Base-by-base conservation (phyloP, 1,140 invertebrate genomes). In the Neuroterus valhalla region DNA sequence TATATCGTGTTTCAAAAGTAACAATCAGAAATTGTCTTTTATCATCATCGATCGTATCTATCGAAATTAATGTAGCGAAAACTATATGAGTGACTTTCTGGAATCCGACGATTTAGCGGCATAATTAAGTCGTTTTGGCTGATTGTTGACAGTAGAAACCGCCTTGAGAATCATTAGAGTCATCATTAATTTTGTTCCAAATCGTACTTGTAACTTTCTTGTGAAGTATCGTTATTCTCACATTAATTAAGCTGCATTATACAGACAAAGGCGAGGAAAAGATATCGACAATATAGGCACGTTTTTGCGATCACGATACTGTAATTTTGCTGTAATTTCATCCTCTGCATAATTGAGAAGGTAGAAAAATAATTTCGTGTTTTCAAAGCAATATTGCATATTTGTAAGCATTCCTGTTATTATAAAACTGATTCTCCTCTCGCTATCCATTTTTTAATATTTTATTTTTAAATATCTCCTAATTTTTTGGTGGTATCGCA, bases 161-260 rank as follows among this genome's bases (percentile, higher is more conserved):
- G 76, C 77, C 72, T 76, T 72, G 72, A 71, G 74, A 78, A 78
- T 78, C 78, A 81, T 78, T 81, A 78, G 66, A 38, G 70, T 43
- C 62, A 69, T 71, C 78, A 81, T 81, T 81, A 81, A 79, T 81
- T 74, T 77, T 77, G 73, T 75, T 76, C 73, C 68, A 77, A 78
- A 81, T 81, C 79, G 71, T 19, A 77, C 78, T 81, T 68, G 66
- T 73, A 75, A 17, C 50, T 71, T 68, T 66, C 21, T 14, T 62
- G 23, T 62, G 55, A 62, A 62, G 55, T 76, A 77, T 78, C 77
- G 78, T 78, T 81, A 77, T 81, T 78, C 77, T 74, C 72, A 45
- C 76, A 74, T 73, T 71, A 75, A 76, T 78, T 76, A 75, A 72
- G 21, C 52, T 1, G 23, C 23, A 62, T 31, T 62, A 38, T 8